Base-by-base conservation (phyloP, 2,113 vertebrate genomes). In the Caretta caretta region DNA sequence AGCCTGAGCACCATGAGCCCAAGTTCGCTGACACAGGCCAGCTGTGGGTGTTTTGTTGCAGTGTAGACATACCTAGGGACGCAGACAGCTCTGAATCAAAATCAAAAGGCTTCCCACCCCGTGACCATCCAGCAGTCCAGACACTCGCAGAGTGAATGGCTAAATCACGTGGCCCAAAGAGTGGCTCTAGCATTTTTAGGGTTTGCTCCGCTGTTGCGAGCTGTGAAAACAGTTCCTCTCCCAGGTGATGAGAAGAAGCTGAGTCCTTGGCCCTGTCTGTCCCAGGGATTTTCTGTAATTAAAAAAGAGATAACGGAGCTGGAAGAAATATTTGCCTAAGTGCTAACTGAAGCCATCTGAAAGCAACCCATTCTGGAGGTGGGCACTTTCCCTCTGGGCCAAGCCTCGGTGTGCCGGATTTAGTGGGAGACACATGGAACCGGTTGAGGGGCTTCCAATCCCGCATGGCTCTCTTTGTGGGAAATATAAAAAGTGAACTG, bases 361-460 rank as follows among this genome's bases (percentile, higher is more conserved):
- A 83, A 1, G 65, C 22, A 46, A 8, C 17, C 29, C 29, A 6
- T 0, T 10, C 75, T 0, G 11, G 65, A 62, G 46, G 16, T 80
- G 24, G 3, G 4, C 0, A 3, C 1, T 3, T 2, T 24, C 85
- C 24, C 51, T 12, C 1, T 0, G 5, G 42, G 82, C 46, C 49
- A 9, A 31, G 0, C 1, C 38, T 25, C 53, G 35, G 31, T 1
- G 2, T 49, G 54, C 49, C 4, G 27, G 22, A 31, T 25, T 0
- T 3, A 8, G 25, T 10, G 51, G 79, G 31, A 49, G 78, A 11
- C 29, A 5, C 19, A 50, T n/a, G 29, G 49, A 51, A n/a, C 31
- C 10, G 4, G 65, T 5, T 6, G 35, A 12, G 57, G 38, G 76
- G 54, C 5, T 38, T 27, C 35, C 1, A 1, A 3, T 38, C 4